Evolutionary conservation across 2,797 vertebrate genomes (phyloP).

Genomic region (Mareca penelope): DNA sequence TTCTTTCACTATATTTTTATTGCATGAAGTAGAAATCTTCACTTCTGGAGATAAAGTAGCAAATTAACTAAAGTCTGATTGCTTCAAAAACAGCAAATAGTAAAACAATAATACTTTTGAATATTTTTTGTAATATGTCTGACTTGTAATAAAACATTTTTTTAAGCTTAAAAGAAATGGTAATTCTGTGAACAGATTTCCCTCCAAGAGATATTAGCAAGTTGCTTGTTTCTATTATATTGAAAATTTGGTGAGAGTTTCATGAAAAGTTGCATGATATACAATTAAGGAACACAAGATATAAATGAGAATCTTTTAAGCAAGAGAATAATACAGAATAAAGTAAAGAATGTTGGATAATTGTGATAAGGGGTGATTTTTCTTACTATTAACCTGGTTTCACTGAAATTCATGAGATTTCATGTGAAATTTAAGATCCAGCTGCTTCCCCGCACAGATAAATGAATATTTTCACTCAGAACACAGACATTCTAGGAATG

Average conservation of each 20-base stretch:
- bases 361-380: not conserved
- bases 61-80: not conserved
- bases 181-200: not conserved
- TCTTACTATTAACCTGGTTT: not conserved
- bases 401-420: not conserved
- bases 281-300: not conserved
- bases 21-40: not conserved
- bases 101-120: no score
- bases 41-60: not conserved
- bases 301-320: not conserved
- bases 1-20: not conserved
- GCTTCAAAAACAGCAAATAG: not conserved
- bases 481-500: not conserved
- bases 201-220: not conserved
- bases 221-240: not conserved
- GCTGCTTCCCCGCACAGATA: not conserved
- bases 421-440: not conserved
- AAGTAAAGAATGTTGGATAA: not conserved
- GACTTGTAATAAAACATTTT: not conserved
- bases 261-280: not conserved
- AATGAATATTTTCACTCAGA: not conserved
- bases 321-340: not conserved
- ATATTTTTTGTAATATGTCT: not conserved
- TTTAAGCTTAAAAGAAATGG: not conserved
- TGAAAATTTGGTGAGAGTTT: not conserved